phyloP scores from a whole-genome alignment of 2,113 vertebrate genomes.

The Ptilonorhynchus violaceus region DNA sequence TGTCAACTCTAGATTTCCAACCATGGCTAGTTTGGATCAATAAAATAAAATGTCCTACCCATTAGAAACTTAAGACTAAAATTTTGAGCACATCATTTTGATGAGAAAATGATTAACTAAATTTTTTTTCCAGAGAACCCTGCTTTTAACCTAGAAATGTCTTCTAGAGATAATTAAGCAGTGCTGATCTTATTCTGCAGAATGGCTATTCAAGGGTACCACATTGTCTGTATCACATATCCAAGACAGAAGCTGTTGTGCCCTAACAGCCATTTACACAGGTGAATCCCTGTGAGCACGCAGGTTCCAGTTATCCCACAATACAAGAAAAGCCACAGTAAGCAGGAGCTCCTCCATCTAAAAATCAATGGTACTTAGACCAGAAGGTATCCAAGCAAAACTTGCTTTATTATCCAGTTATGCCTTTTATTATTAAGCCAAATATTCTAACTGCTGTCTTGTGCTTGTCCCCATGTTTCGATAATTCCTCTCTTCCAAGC shows the following conservation, averaged over 20 bases:
- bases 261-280: rapidly evolving
- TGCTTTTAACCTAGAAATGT: not conserved
- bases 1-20: not conserved
- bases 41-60: not conserved
- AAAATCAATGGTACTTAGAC: not conserved
- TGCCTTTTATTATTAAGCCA: not conserved
- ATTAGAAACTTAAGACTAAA: not conserved
- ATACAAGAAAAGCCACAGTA: not conserved
- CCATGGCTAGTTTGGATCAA: not conserved
- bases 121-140: not conserved
- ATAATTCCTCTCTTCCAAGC: not conserved
- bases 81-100: not conserved
- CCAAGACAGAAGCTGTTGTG: not conserved
- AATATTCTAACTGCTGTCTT: not conserved
- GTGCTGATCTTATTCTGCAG: not conserved
- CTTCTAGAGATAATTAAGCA: not conserved
- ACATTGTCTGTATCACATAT: not conserved
- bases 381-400: not conserved
- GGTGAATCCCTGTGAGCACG: not conserved
- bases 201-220: not conserved
- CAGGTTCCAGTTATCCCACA: not conserved
- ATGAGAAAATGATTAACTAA: not conserved
- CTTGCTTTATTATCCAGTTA: not conserved
- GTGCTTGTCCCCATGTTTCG: not conserved
- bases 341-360: not conserved